A percentile compares a stretch with the other conserved stretches of the same genome.
These are phyloP conservation scores for Pithys albifrons DNA, from an alignment of 2,113 vertebrate species.

Conservation along the genomic window DNA sequence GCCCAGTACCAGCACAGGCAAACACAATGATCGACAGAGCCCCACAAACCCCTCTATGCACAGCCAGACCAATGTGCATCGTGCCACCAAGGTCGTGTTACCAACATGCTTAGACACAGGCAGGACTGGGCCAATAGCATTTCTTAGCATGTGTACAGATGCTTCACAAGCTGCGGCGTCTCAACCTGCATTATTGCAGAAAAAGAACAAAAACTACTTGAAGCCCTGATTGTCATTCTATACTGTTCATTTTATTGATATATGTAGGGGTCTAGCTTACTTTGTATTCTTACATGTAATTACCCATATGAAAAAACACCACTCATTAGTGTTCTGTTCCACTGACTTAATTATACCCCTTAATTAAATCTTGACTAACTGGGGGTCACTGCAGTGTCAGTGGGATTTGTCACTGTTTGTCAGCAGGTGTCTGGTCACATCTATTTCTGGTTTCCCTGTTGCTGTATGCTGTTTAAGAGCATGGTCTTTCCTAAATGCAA, in stretches of 20 bases:
- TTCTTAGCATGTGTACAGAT: neutral
- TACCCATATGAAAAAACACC: conserved; percentile 70
- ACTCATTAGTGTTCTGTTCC: conserved; percentile 82
- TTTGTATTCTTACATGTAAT: conserved; percentile 79
- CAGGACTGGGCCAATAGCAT: neutral
- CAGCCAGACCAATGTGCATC: neutral
- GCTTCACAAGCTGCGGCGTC: neutral
- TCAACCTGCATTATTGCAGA: neutral
- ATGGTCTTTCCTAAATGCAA: conserved; percentile 4
- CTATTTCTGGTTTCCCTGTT: conserved; percentile 89
- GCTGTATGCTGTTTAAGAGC: conserved; percentile 78
- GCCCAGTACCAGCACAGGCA: neutral
- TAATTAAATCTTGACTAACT: conserved; percentile 87
- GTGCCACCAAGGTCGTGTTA: neutral
- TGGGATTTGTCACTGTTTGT: conserved; percentile 83
- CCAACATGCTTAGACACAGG: neutral
- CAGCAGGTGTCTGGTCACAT: conserved; percentile 88
- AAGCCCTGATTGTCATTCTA: conserved; percentile 44
- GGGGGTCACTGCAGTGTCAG: conserved; percentile 83
- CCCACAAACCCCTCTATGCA: accelerated
- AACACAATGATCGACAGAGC: neutral
- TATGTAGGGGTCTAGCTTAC: conserved; percentile 53
- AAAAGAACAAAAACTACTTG: neutral
- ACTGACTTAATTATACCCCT: conserved; percentile 87
- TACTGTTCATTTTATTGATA: conserved; percentile 70